Base-by-base conservation (phyloP, 2,888 invertebrate species). In the Arctia plantaginis region DNA sequence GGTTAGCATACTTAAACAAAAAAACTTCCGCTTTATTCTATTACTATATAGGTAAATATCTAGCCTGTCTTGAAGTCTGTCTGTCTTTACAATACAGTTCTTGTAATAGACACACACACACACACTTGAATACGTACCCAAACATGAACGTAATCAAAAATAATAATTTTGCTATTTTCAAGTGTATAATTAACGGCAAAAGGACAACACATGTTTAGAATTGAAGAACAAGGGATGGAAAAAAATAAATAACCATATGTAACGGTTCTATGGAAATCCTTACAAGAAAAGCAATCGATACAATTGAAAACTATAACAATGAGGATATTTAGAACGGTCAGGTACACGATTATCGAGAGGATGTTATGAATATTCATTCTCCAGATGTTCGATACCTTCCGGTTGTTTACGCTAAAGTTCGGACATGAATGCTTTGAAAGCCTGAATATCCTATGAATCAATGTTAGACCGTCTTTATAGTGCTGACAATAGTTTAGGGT, bases 321-420 rank as follows among this genome's bases (percentile, higher is more conserved):
- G 79, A 74, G 83, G 79, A 85, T 86, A 85, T 86, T 86, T 83
- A 75, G 79, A 86, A 84, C 88, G 86, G 89, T 89, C 85, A 85
- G 84, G 77, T 88, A 87, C 88, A 83, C 89, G 90, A 89, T 90
- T 90, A 91, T 88, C 82, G 85, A 85, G 82, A 82, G 80, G 77
- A 44, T 70, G 77, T 86, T 55, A 90, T 92, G 91, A 92, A 92
- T 92, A 92, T 92, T 91, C 92, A 92, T 89, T 87, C 85, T 85
- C 85, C 90, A 90, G 90, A 88, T 91, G 90, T 87, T 88, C 77
- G 83, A 80, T 73, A 78, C 79, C 76, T 82, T 79, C 81, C 81
- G 82, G 79, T 65, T 74, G 71, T 79, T 75, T 80, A 71, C 81
- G 85, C 67, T 62, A 74, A 70, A 80, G 76, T 79, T 74, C 76